These are phyloP conservation scores for Grallaria varia DNA, from an alignment of 2,113 vertebrate species.

Conservation along the genomic window DNA sequence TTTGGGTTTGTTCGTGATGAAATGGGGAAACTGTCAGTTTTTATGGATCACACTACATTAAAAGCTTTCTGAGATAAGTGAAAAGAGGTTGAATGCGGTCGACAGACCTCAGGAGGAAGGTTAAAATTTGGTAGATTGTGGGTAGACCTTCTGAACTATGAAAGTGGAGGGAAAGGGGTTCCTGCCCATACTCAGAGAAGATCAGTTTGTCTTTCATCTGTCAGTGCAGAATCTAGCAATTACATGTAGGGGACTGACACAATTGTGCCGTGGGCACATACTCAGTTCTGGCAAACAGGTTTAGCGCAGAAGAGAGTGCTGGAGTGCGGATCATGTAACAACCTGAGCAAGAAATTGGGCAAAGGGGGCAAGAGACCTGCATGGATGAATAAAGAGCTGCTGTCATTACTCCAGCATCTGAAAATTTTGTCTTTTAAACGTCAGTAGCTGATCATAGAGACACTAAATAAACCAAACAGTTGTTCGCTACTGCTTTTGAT, in stretches of 20 bases:
- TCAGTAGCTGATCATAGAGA: background rate
- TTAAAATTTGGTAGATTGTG: background rate
- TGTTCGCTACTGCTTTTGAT: background rate
- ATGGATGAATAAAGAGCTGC: too few relatives aligned
- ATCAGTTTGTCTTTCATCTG: background rate
- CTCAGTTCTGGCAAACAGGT: too few relatives aligned
- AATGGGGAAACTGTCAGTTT: background rate
- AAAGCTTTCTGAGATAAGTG: background rate
- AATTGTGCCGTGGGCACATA: too few relatives aligned
- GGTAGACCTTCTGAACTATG: background rate
- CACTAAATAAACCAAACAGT: background rate
- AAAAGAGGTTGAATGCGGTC: background rate
- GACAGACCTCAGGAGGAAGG: background rate
- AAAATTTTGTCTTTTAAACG: background rate
- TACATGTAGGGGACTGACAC: background rate
- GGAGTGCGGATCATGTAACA: background rate
- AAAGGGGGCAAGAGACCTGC: too few relatives aligned
- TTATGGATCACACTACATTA: background rate
- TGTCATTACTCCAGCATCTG: background rate
- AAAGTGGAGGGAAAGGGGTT: background rate
- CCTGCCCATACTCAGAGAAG: background rate
- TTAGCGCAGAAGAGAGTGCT: background rate
- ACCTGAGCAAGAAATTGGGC: background rate
- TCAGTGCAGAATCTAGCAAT: background rate
- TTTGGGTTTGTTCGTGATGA: background rate